Evolutionary conservation across 2,797 vertebrate species (phyloP).

Genomic region (Onychomys torridus): DNA sequence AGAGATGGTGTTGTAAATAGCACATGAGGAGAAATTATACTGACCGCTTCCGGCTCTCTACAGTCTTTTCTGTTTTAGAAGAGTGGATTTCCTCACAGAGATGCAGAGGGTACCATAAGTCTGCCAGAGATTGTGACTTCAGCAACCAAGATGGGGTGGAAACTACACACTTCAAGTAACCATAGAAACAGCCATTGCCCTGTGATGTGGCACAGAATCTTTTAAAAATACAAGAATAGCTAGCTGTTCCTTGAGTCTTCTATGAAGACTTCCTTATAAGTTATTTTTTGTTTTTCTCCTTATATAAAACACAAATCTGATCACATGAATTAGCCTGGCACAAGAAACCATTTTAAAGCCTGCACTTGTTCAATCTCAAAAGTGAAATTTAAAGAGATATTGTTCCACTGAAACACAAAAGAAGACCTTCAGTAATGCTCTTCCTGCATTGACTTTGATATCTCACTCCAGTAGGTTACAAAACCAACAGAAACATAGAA

Average conservation of each 20-base stretch:
- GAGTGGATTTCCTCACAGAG: neutral
- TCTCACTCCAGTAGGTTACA: neutral
- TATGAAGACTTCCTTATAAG: neutral
- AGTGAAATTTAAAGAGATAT: neutral
- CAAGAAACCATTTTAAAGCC: neutral
- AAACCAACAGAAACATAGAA: neutral
- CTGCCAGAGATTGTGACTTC: neutral
- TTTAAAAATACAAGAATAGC: neutral
- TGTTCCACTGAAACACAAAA: neutral
- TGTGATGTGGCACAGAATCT: neutral
- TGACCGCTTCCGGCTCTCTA: neutral
- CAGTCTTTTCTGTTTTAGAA: neutral
- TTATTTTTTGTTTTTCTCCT: neutral
- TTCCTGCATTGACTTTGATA: neutral
- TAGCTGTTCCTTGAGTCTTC: neutral
- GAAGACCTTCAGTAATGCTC: neutral
- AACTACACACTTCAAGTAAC: neutral
- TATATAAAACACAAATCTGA: neutral
- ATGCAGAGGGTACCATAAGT: neutral
- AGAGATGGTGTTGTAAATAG: accelerated
- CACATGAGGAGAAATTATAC: neutral
- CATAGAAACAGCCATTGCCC: neutral
- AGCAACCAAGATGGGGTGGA: neutral
- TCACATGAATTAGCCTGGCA: neutral
- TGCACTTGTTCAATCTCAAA: neutral